Conservation (phyloP, 2,113 vertebrate species). For the Peromyscus maniculatus region DNA sequence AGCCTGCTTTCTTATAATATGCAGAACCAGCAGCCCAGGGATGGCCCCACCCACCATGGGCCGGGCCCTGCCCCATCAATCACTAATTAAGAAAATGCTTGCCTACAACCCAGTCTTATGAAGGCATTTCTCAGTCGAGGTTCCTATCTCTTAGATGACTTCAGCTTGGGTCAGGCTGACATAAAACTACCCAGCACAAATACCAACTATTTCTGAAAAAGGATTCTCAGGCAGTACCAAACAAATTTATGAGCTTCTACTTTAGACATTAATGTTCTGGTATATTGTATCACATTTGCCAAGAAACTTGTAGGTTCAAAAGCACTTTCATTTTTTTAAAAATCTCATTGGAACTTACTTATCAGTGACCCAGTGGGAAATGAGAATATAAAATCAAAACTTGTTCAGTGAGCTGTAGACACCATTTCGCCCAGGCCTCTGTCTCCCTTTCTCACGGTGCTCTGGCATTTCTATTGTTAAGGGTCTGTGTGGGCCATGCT, state of each 20-base stretch:
- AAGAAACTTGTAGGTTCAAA: constrained; percentile 26
- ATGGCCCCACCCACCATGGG: not conserved
- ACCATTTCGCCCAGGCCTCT: not conserved
- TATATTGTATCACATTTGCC: not conserved
- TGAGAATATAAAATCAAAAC: not conserved
- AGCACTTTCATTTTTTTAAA: not conserved
- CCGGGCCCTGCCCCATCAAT: too few relatives aligned
- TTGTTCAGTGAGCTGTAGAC: not conserved
- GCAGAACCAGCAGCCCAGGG: not conserved
- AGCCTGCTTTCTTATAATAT: not conserved
- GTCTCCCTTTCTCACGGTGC: not conserved
- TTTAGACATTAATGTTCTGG: constrained; percentile 38
- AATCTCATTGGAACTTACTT: constrained; percentile 19
- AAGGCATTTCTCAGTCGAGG: not conserved
- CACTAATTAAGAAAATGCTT: not conserved
- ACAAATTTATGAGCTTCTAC: not conserved
- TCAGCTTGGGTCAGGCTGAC: not conserved
- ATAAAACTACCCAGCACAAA: not conserved
- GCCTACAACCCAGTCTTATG: not conserved
- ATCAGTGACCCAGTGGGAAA: not conserved
- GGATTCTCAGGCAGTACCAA: not conserved
- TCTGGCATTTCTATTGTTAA: not conserved
- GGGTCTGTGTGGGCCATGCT: not conserved
- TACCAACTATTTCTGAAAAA: not conserved
- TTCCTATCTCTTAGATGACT: not conserved